phyloP scores from a whole-genome alignment of 2,113 vertebrate species.

The Cnemophilus loriae region DNA sequence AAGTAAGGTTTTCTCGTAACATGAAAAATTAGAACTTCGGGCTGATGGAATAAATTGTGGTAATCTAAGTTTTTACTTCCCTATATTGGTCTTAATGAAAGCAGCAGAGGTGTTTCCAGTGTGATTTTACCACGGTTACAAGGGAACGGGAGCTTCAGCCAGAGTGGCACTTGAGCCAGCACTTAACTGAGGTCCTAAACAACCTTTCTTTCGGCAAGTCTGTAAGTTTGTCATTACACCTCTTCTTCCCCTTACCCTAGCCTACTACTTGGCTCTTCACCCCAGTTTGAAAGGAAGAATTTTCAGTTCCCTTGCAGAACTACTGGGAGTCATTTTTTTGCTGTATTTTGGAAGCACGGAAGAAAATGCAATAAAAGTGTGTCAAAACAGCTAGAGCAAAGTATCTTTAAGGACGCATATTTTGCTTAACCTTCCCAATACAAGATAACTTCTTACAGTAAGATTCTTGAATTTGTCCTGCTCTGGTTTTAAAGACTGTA shows the following conservation, averaged over 20 bases:
- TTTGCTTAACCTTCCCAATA: background rate
- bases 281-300: background rate
- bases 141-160: accelerated
- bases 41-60: background rate
- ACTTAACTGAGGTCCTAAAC: background rate
- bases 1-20: background rate
- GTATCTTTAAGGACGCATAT: background rate
- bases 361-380: background rate
- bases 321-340: background rate
- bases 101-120: background rate
- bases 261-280: background rate
- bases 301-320: background rate
- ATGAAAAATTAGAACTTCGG: conserved; percentile 1
- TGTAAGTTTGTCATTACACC: accelerated
- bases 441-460: background rate
- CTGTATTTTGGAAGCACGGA: background rate
- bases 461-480: background rate
- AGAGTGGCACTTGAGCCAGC: background rate
- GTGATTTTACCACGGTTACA: background rate
- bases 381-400: background rate
- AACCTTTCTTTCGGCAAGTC: background rate
- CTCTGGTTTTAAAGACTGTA: background rate
- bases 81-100: background rate
- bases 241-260: background rate
- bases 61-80: background rate